Evolutionary conservation across 2,888 invertebrate genomes (phyloP).

Genomic region (Archips crataeganus): DNA sequence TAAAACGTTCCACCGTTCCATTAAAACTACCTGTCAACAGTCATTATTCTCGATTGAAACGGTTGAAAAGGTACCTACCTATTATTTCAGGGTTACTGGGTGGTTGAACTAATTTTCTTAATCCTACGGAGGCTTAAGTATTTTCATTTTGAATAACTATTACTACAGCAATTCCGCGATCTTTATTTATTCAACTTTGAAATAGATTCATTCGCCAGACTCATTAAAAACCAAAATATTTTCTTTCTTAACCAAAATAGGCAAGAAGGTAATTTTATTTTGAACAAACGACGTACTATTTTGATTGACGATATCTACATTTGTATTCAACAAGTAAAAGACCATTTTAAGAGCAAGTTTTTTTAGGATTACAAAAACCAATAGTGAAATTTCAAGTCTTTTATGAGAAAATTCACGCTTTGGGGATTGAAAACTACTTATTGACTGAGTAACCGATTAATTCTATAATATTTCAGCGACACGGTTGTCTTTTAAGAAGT

Average conservation of each 20-base stretch:
- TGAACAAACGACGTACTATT: no score
- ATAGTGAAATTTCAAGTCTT: neutral
- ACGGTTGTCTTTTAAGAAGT: neutral
- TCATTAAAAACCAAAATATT: neutral
- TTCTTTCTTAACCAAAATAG: neutral
- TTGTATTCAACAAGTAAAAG: no score
- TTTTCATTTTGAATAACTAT: neutral
- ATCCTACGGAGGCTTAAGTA: neutral
- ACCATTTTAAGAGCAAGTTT: no score
- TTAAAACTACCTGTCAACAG: slow-evolving; percentile 9
- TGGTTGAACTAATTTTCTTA: neutral
- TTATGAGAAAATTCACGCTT: neutral
- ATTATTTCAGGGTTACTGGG: neutral
- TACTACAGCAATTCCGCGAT: neutral
- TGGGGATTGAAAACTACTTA: neutral
- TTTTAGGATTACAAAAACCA: no score
- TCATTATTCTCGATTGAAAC: slow-evolving; percentile 1
- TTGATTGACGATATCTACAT: no score
- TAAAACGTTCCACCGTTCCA: slow-evolving; percentile 17
- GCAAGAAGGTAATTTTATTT: neutral
- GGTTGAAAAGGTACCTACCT: neutral
- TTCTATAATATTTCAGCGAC: neutral
- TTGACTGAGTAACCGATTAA: neutral
- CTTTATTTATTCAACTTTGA: neutral
- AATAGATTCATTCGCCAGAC: neutral